Conservation (phyloP, 1,140 invertebrate species). For the Hermetia illucens region DNA sequence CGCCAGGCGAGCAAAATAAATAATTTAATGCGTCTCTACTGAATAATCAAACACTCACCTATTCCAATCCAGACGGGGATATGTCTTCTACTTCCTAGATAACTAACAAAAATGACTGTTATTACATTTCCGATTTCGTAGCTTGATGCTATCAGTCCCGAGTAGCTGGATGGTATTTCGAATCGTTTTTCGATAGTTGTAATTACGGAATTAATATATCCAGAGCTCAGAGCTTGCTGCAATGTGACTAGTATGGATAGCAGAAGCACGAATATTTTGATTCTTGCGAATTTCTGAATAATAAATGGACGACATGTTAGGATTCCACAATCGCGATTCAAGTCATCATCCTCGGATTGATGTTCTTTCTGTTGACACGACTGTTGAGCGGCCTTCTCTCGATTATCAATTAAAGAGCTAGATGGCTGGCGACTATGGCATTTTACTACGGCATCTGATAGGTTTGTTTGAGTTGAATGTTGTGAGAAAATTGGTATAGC, state of each 20-base stretch:
- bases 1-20: no score
- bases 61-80: constrained; percentile 91
- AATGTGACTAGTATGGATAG: constrained; percentile 82
- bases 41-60: constrained; percentile 36
- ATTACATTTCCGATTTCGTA: constrained; percentile 93
- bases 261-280: constrained; percentile 84
- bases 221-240: constrained; percentile 77
- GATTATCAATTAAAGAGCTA: constrained; percentile 46
- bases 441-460: constrained; percentile 44
- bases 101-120: constrained; percentile 91
- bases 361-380: constrained; percentile 7
- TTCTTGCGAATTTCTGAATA: constrained; percentile 70
- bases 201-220: constrained; percentile 89
- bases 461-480: constrained; percentile 9
- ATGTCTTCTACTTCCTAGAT: constrained; percentile 78
- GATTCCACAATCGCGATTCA: constrained; percentile 62
- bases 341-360: constrained; percentile 20
- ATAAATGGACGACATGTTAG: constrained; percentile 62
- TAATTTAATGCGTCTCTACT: no score
- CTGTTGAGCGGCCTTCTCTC: constrained; percentile 18
- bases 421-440: constrained; percentile 66
- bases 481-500: neutral
- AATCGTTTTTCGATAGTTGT: constrained; percentile 94
- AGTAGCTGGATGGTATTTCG: constrained; percentile 85
- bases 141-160: constrained; percentile 81